Conservation (phyloP, 2,797 vertebrate species). For the Clamator glandarius region DNA sequence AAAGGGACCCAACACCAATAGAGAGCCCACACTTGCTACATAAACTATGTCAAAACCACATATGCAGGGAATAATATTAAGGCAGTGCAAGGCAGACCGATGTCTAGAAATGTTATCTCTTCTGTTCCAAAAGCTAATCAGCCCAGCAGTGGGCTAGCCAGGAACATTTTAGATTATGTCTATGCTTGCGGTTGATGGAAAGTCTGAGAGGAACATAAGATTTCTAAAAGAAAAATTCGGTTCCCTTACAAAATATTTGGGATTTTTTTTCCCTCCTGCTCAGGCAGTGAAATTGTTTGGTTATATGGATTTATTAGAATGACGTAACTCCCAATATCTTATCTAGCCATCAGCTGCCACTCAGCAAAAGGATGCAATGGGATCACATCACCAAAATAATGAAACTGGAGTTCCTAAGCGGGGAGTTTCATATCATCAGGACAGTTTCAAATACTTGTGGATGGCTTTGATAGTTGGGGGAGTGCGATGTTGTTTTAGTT, state of each 20-base stretch:
- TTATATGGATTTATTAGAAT: conserved; percentile 19
- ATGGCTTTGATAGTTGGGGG: neutral
- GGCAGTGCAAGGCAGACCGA: neutral
- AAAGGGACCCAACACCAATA: neutral
- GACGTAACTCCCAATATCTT: neutral
- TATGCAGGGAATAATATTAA: neutral
- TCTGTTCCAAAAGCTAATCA: conserved; percentile 27
- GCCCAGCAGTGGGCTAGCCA: neutral
- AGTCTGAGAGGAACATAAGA: conserved; percentile 19
- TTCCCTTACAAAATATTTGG: conserved; percentile 3
- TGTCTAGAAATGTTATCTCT: conserved; percentile 41
- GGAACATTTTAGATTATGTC: conserved; percentile 48
- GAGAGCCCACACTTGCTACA: neutral
- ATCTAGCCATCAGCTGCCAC: neutral
- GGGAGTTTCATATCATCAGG: neutral
- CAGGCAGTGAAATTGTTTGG: neutral
- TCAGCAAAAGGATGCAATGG: conserved; percentile 21
- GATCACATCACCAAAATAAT: neutral
- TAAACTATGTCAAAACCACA: conserved; percentile 18
- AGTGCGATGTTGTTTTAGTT: neutral
- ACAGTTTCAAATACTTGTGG: neutral
- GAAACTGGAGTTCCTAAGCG: neutral
- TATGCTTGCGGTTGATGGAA: neutral
- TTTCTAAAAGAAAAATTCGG: neutral
- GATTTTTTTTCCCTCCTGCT: neutral